phyloP scores from a whole-genome alignment of 1,140 invertebrate species.

The Bradysia coprophila region DNA sequence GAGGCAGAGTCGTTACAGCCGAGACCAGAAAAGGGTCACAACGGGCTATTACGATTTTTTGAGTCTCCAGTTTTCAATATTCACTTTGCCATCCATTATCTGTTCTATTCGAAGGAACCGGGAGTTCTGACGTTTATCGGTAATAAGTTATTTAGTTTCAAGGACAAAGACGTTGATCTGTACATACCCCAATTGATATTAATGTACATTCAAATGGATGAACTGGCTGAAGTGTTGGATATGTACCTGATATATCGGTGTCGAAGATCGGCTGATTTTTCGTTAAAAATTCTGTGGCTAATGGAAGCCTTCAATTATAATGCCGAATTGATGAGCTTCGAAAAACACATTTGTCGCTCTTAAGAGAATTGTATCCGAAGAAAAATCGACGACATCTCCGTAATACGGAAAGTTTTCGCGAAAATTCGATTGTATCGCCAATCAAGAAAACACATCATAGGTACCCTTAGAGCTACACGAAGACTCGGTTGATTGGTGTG shows the following conservation, averaged over 20 bases:
- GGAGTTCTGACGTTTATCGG: constrained; percentile 92
- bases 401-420: neutral
- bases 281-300: constrained; percentile 87
- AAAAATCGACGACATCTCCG: constrained; percentile 12
- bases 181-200: constrained; percentile 94
- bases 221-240: constrained; percentile 84
- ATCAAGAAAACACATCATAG: neutral
- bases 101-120: constrained; percentile 96
- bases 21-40: constrained; percentile 24
- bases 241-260: constrained; percentile 91
- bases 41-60: constrained; percentile 69
- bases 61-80: constrained; percentile 95
- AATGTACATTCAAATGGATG: constrained; percentile 96
- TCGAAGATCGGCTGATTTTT: constrained; percentile 85
- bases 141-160: constrained; percentile 92
- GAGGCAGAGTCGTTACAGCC: constrained; percentile 13
- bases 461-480: too few species aligned
- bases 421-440: neutral
- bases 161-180: constrained; percentile 83
- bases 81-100: constrained; percentile 92
- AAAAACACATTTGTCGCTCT: constrained; percentile 25
- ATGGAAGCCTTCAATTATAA: constrained; percentile 64
- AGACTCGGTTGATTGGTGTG: too few species aligned
- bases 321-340: constrained; percentile 13
- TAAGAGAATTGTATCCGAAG: constrained; percentile 22